Evolutionary conservation across 2,113 vertebrate genomes (phyloP).

Genomic region (Cephalopholis sonnerati): DNA sequence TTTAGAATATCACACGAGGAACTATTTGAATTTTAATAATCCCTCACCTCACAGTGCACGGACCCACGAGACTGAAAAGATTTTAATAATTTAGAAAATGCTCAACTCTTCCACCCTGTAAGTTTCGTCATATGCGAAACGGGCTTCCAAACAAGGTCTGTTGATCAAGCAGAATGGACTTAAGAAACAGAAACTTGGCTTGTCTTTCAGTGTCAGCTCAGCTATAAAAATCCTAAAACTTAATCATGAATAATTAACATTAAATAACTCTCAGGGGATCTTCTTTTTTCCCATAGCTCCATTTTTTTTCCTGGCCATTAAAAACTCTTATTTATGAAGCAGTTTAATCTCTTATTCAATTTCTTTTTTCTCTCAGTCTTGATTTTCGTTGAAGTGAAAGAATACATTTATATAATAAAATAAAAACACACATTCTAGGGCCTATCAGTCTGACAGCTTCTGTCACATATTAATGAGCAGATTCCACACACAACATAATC

Average conservation of each 20-base stretch:
- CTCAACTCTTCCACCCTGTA: background rate
- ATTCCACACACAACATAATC: slow-evolving; percentile 29
- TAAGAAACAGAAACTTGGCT: background rate
- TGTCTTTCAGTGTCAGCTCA: background rate
- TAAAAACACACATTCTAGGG: background rate
- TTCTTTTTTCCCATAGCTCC: background rate
- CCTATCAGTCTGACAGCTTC: slow-evolving; percentile 30
- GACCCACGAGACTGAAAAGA: background rate
- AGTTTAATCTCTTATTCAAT: background rate
- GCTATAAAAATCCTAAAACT: slow-evolving; percentile 2
- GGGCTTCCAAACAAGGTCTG: background rate
- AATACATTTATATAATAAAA: slow-evolving; percentile 3
- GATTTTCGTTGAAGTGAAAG: background rate
- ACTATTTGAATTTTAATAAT: background rate
- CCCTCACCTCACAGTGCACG: background rate
- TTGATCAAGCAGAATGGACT: slow-evolving; percentile 11
- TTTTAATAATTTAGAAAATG: background rate
- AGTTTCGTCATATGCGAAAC: background rate
- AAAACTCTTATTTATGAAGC: background rate
- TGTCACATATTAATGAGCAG: slow-evolving; percentile 45
- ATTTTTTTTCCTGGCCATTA: background rate
- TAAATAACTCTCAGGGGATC: background rate
- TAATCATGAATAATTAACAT: background rate
- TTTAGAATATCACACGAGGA: background rate
- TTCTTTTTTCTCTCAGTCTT: background rate